A percentile compares a stretch with the other conserved stretches of the same genome.
Evolutionary conservation across 2,888 invertebrate genomes (phyloP).

Genomic region (Xanthorhoe spadicearia): DNA sequence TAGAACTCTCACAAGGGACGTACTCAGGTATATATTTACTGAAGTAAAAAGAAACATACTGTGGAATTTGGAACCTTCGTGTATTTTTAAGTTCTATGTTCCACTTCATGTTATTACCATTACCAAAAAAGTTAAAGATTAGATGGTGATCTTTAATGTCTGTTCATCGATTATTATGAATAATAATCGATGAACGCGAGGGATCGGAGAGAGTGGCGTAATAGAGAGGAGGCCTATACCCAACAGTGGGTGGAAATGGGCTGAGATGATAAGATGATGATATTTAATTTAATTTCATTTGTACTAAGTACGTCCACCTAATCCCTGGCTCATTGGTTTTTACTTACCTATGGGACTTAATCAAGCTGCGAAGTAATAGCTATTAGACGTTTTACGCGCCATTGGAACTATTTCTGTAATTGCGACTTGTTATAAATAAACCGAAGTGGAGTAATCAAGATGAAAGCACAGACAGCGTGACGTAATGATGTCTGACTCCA

Average conservation of each 20-base stretch:
- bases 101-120: too few species aligned
- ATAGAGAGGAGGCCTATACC: too few species aligned
- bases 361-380: constrained; percentile 27
- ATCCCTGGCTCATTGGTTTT: constrained; percentile 32
- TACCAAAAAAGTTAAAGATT: too few species aligned
- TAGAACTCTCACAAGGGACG: constrained; percentile 44
- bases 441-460: background rate
- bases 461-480: background rate
- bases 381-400: constrained; percentile 21
- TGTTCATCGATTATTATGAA: too few species aligned
- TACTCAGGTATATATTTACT: constrained; percentile 8
- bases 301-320: constrained; percentile 22
- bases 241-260: too few species aligned
- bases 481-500: too few species aligned
- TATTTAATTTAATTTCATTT: background rate
- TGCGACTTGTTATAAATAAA: constrained; percentile 6
- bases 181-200: too few species aligned
- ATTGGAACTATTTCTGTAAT: constrained; percentile 14
- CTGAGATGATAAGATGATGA: too few species aligned
- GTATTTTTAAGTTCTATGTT: too few species aligned
- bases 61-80: too few species aligned
- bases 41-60: background rate
- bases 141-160: too few species aligned
- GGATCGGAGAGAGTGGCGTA: too few species aligned
- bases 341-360: constrained; percentile 37